Evolutionary conservation across 2,888 invertebrate species (phyloP).

Genomic region (Caenorhabditis sp.): DNA sequence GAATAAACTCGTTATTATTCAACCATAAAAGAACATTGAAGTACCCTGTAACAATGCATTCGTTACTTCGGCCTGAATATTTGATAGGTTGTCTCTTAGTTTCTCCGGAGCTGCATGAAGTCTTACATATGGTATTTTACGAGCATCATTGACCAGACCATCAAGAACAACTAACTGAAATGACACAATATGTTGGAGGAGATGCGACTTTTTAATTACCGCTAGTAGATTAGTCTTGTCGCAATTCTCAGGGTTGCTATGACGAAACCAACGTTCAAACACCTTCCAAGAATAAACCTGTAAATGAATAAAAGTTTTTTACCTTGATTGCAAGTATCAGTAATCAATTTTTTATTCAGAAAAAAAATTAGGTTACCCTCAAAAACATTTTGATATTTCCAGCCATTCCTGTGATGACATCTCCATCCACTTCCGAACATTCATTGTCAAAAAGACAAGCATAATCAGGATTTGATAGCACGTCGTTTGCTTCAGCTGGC

Average conservation of each 20-base stretch:
- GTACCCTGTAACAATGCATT: constrained; percentile 65
- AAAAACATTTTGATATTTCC: constrained; percentile 59
- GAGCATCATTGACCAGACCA: constrained; percentile 61
- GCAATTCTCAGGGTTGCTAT: constrained; percentile 29
- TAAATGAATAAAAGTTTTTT: constrained; percentile 13
- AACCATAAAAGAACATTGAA: background rate
- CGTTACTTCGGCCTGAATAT: constrained; percentile 63
- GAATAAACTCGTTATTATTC: constrained; percentile 11
- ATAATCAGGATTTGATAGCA: constrained; percentile 43
- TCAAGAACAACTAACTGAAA: constrained; percentile 54
- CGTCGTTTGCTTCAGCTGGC: constrained; percentile 35
- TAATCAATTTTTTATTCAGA: too few relatives aligned
- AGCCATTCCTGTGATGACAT: constrained; percentile 60
- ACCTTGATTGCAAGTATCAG: background rate
- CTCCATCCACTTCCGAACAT: constrained; percentile 56
- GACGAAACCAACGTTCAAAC: constrained; percentile 63
- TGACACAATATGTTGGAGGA: background rate
- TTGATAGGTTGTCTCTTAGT: constrained; percentile 47
- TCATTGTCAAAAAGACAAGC: constrained; percentile 55
- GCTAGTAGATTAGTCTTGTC: constrained; percentile 45
- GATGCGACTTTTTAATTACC: constrained; percentile 4
- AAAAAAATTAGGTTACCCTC: constrained; percentile 53
- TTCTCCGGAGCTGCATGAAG: constrained; percentile 53
- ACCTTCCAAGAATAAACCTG: constrained; percentile 64
- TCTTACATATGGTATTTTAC: constrained; percentile 63